Base-by-base conservation (phyloP, 2,888 invertebrate genomes). In the Eristalis pertinax region DNA sequence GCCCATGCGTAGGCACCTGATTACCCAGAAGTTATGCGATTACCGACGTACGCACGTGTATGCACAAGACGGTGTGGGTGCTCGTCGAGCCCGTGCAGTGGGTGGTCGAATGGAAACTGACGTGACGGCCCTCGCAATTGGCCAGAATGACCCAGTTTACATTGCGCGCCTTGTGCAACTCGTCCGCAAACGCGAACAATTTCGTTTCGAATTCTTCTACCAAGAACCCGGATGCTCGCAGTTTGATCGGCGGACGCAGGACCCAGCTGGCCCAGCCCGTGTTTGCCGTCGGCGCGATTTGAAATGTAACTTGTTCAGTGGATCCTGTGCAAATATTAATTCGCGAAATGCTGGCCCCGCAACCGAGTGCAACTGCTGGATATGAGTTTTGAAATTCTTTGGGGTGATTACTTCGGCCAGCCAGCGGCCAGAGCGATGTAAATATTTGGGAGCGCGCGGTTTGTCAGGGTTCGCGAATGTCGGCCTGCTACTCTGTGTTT, bases 1-100 rank as follows among this genome's bases (percentile, higher is more conserved):
- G 70, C 84, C 88, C 84, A 89, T 90, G 90, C 90, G 90, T 90
- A 90, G 90, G 90, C 90, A 90, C 90, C 90, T 90, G 90, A 90
- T 90, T 90, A 90, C 90, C 90, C 90, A 90, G 90, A 90, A 90
- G 89, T 90, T 90, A 90, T 90, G 89, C 90, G 90, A 90, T 90
- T 90, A 90, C 84, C 41, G 63, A 8, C 50, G 50, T 50, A 50
- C 43, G 69, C 73, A 83, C 56, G 41, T 78, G 78, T 32, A 82
- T 68, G 43, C 64, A 63, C 68, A 83, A 69, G 80, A 63, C 68
- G 50, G 8, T 10, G 60, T 62, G 80, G 62, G 68, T 58, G 64
- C 43, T 29, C 38, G 74, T 65, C 19, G 50, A 74, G 78, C 65
- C 72, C 50, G 73, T 70, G 64, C 63, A 70, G 56, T 58, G 58